Percentiles rank a stretch among this genome's conserved stretches.
Conservation (phyloP, 2,888 invertebrate species). For the Tholera decimalis region DNA sequence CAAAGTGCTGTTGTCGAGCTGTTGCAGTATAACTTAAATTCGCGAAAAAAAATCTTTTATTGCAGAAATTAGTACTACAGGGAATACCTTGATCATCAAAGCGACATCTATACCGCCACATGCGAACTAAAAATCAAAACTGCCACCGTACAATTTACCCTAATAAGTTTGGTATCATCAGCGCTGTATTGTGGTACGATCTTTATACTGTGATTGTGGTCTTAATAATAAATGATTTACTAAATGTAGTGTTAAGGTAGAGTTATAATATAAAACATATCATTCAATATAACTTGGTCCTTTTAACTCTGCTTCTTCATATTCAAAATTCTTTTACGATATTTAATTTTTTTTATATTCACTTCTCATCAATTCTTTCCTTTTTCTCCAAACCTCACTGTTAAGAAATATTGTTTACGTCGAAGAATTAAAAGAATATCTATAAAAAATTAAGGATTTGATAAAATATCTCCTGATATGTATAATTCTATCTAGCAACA, state of each 20-base stretch:
- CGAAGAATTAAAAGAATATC: constrained; percentile 6
- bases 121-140: too few relatives aligned
- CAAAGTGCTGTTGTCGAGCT: background rate
- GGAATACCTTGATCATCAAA: too few relatives aligned
- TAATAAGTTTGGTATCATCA: background rate
- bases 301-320: constrained; percentile 22
- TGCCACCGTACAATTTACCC: too few relatives aligned
- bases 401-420: background rate
- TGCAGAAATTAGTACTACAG: too few relatives aligned
- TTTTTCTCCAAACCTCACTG: background rate
- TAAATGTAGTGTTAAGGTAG: constrained; percentile 4
- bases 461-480: constrained; percentile 64
- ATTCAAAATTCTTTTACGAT: constrained; percentile 6
- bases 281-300: constrained; percentile 51
- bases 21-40: too few relatives aligned
- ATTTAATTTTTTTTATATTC: background rate
- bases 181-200: constrained; percentile 24
- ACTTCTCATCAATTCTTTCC: background rate
- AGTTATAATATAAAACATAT: constrained; percentile 12
- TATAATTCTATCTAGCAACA: constrained; percentile 70
- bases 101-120: too few relatives aligned
- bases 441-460: constrained; percentile 25
- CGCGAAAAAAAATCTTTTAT: too few relatives aligned
- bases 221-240: background rate
- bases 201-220: too few relatives aligned